Base-by-base conservation (phyloP, 2,888 invertebrate species). In the Scaptodrosophila latifasciaeformis region DNA sequence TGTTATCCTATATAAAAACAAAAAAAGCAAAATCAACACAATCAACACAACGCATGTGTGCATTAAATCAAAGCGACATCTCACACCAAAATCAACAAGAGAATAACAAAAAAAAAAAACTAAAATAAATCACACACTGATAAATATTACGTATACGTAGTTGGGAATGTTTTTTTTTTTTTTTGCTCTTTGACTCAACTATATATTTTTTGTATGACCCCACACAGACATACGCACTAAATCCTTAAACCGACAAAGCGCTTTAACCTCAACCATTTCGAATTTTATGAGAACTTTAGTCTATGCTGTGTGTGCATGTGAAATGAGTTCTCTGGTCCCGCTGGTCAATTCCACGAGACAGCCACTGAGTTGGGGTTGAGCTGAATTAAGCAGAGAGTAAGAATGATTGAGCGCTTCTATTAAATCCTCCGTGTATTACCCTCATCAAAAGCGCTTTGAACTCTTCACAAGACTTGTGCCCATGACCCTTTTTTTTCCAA, bases 401-500 rank as follows among this genome's bases (percentile, higher is more conserved):
- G n/a, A n/a, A n/a, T n/a, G n/a, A n/a, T n/a, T n/a, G n/a, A n/a
- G n/a, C n/a, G n/a, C n/a, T n/a, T 24, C 24, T 5, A 7, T 40
- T 70, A 59, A n/a, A n/a, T 59, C 59, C 46, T 35, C 65, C 49
- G 55, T 49, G 54, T 56, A 59, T 66, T 64, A 67, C 66, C 64
- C 63, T 54, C 61, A 62, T 72, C 74, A 72, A 52, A 13, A 27
- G 39, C 17, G 44, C 66, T 61, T 58, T 54, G 59, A 68, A 74
- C 74, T 65, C 46, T 43, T n/a, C 18, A 13, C 44, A 55, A 44
- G 40, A 57, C 34, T 17, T 52, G 42, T 43, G 18, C 12, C 35
- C 24, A 7, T 54, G 60, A 76, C 70, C 75, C 62, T 66, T 62
- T 24, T 24, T n/a, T 46, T 18, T 31, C 9, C 10, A 37, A 37